phyloP scores from a whole-genome alignment of 1,140 invertebrate genomes.

The Pseudomyrmex concolor region DNA sequence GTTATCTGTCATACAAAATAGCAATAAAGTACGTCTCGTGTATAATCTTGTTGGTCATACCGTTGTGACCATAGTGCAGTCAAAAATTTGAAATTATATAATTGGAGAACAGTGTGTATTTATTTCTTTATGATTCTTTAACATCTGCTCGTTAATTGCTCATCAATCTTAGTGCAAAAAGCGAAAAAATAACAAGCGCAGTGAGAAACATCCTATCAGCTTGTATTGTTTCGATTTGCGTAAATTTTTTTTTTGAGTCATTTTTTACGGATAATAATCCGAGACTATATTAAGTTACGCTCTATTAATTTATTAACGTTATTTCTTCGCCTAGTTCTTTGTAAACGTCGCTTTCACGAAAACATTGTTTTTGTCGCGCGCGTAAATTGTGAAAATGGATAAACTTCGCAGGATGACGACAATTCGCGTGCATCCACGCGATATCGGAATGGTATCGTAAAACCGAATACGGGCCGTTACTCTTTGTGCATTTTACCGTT shows the following conservation, averaged over 20 bases:
- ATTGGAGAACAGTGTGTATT: no score
- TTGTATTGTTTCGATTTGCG: neutral
- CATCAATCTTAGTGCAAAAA: no score
- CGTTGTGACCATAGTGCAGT: neutral
- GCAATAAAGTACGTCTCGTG: slow-evolving; percentile 3
- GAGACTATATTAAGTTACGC: slow-evolving; percentile 23
- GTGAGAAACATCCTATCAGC: no score
- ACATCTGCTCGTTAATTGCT: no score
- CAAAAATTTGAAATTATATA: neutral
- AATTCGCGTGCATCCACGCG: slow-evolving; percentile 2
- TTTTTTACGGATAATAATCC: slow-evolving; percentile 18
- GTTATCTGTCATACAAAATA: neutral
- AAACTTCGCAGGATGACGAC: neutral
- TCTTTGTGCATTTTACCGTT: slow-evolving; percentile 12
- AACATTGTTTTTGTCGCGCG: slow-evolving; percentile 7
- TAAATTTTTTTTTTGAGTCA: slow-evolving; percentile 13
- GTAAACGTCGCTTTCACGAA: slow-evolving; percentile 17
- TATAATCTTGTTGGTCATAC: neutral
- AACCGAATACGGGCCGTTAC: neutral
- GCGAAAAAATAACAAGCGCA: no score
- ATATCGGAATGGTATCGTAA: slow-evolving; percentile 15
- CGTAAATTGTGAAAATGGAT: slow-evolving; percentile 32
- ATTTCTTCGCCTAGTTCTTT: neutral
- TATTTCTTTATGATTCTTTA: no score
- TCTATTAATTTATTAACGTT: slow-evolving; percentile 53